Conservation (phyloP, 2,113 vertebrate genomes). For the Odontophorus gujanensis region DNA sequence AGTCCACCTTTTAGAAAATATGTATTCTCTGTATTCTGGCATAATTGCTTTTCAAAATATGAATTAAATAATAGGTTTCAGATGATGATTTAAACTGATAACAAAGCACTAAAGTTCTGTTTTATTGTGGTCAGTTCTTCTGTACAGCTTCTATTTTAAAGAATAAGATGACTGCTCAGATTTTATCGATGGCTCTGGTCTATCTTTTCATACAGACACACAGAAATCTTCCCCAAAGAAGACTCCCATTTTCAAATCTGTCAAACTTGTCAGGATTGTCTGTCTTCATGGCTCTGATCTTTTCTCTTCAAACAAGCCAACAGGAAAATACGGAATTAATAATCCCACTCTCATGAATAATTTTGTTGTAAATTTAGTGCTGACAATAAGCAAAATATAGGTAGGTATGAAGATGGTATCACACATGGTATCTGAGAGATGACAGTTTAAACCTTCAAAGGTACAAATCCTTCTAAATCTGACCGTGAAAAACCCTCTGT, state of each 20-base stretch:
- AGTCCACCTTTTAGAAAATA: neutral
- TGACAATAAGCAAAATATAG: neutral
- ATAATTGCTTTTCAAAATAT: constrained; percentile 7
- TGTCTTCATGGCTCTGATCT: neutral
- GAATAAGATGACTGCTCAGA: neutral
- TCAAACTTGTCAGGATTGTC: neutral
- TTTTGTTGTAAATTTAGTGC: neutral
- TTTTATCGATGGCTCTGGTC: constrained; percentile 14
- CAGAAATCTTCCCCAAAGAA: neutral
- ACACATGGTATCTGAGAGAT: neutral
- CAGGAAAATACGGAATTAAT: neutral
- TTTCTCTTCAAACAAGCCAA: neutral
- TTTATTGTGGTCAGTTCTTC: constrained; percentile 15
- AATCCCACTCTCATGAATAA: neutral
- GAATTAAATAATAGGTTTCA: constrained; percentile 13
- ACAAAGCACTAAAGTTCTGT: neutral
- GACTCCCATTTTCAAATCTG: neutral
- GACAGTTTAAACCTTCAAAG: neutral
- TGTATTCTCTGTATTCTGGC: neutral
- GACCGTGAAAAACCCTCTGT: neutral
- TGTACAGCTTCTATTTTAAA: neutral
- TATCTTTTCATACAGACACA: neutral
- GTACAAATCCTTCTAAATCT: neutral
- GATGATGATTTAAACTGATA: constrained; percentile 28
- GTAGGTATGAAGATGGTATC: neutral